phyloP scores from a whole-genome alignment of 1,140 invertebrate species.

The Solenopsis fugax region DNA sequence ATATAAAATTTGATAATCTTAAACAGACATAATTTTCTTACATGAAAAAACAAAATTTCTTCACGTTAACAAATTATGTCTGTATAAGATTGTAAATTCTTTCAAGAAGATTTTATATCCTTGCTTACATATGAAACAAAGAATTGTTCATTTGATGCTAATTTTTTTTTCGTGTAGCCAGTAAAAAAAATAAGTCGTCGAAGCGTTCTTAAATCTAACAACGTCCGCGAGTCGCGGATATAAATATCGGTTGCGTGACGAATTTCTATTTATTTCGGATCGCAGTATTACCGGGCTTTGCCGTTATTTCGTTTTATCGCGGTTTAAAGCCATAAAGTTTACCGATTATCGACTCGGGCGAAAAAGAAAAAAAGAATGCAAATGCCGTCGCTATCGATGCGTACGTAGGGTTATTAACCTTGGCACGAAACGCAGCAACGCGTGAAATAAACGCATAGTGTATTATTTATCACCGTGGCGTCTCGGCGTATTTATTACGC shows the following conservation, averaged over 20 bases:
- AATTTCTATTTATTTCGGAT: neutral
- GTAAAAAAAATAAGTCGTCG: neutral
- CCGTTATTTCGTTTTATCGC: constrained; percentile 8
- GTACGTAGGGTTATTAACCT: constrained; percentile 31
- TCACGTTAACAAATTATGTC: too few relatives aligned
- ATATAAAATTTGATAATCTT: too few relatives aligned
- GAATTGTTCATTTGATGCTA: too few relatives aligned
- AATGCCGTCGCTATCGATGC: neutral
- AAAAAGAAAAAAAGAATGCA: constrained; percentile 1
- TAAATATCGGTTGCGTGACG: neutral
- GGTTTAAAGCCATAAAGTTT: neutral
- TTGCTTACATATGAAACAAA: too few relatives aligned
- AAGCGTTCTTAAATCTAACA: neutral
- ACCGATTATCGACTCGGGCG: neutral
- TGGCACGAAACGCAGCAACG: constrained; percentile 27
- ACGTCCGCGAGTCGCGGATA: neutral
- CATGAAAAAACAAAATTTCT: too few relatives aligned
- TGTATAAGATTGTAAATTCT: too few relatives aligned
- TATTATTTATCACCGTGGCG: constrained; percentile 42
- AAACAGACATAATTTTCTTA: too few relatives aligned
- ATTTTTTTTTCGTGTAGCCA: neutral
- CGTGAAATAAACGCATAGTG: constrained; percentile 12
- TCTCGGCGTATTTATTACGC: constrained; percentile 14
- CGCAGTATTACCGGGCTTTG: neutral
- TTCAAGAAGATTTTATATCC: too few relatives aligned